Base-by-base conservation (phyloP, 2,888 invertebrate genomes). In the Podotricha telesiphe region DNA sequence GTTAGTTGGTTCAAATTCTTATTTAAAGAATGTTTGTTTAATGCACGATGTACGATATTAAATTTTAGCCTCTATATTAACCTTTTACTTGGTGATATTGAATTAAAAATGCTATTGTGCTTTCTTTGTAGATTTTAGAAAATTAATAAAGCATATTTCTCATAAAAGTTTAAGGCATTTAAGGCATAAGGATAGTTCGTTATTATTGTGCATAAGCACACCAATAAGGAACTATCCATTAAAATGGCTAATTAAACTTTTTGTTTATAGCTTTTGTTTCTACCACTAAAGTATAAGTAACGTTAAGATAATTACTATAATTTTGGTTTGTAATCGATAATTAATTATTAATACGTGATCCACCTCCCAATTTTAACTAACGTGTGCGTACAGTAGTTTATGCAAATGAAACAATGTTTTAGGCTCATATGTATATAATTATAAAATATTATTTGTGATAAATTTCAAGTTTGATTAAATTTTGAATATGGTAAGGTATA, bases 241-340 rank as follows among this genome's bases (percentile, higher is more conserved):
- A 59, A 59, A 45, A 28, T 59, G 10, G n/a, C 20, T 11, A 59
- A 59, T 45, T 59, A 45, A 59, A 22, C 11, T 59, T 59, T 55
- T 59, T 45, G 28, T 59, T 59, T 59, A 59, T 45, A 59, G 22
- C 22, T 22, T 45, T 45, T 13, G 45, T 45, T 59, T n/a, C 17
- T n/a, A 59, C 22, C 15, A 59, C n/a, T 45, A 28, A 59, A 59
- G 50, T 34, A 19, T 62, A 48, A 37, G 19, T 10, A 47, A 34
- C 17, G 47, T 47, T 7, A 37, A 48, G 6, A 48, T 62, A 50
- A 62, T 50, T 19, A 48, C 48, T 48, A 50, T 62, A 62, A 62
- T 62, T 61, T 62, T 50, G 11, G 48, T 37, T 62, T 48, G 34
- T 50, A 50, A 62, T 62, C 62, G 62, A 62, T 62, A 62, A 62